Evolutionary conservation across 1,140 invertebrate species (phyloP).

Genomic region (Pseudachorutes palmiensis): DNA sequence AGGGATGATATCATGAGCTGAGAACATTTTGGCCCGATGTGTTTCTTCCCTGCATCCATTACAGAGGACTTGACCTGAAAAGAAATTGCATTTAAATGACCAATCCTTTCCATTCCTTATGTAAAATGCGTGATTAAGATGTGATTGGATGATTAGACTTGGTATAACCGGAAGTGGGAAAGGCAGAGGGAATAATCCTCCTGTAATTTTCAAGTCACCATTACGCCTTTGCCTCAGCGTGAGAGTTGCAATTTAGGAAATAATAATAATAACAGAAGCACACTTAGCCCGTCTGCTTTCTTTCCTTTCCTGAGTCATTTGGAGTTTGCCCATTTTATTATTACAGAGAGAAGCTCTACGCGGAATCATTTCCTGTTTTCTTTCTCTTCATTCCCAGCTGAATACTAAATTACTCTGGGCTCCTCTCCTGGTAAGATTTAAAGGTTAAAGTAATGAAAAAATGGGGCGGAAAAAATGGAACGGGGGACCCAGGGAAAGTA

Average conservation of each 20-base stretch:
- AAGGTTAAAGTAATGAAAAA: constrained; percentile 5
- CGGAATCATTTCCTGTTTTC: not conserved
- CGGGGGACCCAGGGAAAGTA: not conserved
- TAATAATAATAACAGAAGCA: too few relatives aligned
- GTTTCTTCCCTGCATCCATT: constrained; percentile 60
- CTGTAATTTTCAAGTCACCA: constrained; percentile 3
- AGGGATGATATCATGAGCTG: constrained; percentile 59
- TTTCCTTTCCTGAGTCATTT: not conserved
- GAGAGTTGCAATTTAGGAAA: not conserved
- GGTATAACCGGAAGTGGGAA: not conserved
- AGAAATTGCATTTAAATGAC: too few relatives aligned
- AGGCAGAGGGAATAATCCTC: not conserved
- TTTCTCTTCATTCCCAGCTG: not conserved
- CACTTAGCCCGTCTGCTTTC: not conserved
- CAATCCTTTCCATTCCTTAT: too few relatives aligned
- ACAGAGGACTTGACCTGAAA: constrained; percentile 60
- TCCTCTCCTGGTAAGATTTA: not conserved
- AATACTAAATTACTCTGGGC: not conserved
- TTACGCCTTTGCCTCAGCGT: not conserved
- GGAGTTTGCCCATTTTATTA: not conserved
- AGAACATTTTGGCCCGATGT: constrained; percentile 65
- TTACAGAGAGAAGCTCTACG: not conserved
- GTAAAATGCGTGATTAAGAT: not conserved
- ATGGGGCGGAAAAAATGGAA: not conserved
- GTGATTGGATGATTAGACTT: not conserved